Conservation (phyloP, 2,888 invertebrate genomes). For the Microplitis deprimator region DNA sequence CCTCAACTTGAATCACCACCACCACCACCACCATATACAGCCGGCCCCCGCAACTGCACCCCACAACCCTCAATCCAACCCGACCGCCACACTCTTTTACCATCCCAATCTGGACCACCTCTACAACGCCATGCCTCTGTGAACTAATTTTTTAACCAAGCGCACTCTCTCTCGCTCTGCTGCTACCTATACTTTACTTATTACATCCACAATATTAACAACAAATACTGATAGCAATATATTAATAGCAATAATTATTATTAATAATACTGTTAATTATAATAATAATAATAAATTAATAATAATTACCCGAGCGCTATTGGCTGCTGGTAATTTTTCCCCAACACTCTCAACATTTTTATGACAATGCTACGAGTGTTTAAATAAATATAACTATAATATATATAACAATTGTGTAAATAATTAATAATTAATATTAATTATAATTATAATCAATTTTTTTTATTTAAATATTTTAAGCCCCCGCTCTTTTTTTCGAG, state of each 20-base stretch:
- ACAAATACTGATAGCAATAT: not conserved
- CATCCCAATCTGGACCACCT: conserved; percentile 70
- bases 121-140: conserved; percentile 72
- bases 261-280: too few relatives aligned
- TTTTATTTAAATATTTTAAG: too few relatives aligned
- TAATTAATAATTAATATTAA: too few relatives aligned
- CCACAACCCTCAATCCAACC: conserved; percentile 74
- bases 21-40: conserved; percentile 72
- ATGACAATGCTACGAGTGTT: too few relatives aligned
- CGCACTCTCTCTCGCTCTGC: conserved; percentile 8
- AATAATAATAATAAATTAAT: too few relatives aligned
- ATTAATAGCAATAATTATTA: not conserved
- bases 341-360: too few relatives aligned
- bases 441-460: too few relatives aligned
- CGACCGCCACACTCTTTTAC: conserved; percentile 74
- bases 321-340: too few relatives aligned
- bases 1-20: conserved; percentile 70
- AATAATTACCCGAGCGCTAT: too few relatives aligned
- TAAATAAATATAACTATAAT: too few relatives aligned
- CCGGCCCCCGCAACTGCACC: conserved; percentile 72
- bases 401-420: too few relatives aligned
- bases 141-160: conserved; percentile 67
- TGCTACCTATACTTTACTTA: not conserved
- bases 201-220: not conserved
- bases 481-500: too few relatives aligned